Conservation (phyloP, 2,797 vertebrate species). For the Malacoraja senta region DNA sequence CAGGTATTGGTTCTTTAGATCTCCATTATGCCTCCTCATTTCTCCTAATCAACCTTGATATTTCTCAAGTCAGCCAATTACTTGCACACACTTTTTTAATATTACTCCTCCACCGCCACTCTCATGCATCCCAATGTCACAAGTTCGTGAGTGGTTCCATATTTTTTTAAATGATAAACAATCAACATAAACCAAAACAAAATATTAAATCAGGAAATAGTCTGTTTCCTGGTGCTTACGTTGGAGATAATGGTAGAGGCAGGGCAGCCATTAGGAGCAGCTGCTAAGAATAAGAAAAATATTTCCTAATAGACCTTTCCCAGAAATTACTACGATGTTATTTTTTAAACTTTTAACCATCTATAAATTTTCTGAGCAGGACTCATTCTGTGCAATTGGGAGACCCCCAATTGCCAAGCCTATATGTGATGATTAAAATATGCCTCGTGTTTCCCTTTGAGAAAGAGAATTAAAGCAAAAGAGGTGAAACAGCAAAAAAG, state of each 20-base stretch:
- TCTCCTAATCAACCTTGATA: background rate
- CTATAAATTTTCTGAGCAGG: background rate
- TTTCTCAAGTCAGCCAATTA: background rate
- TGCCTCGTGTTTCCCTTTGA: background rate
- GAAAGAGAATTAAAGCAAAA: background rate
- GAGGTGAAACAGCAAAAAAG: background rate
- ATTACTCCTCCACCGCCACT: background rate
- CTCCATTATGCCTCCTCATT: background rate
- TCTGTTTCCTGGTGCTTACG: background rate
- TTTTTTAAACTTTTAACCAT: background rate
- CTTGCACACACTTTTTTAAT: background rate
- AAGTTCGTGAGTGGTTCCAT: background rate
- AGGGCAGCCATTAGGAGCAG: background rate
- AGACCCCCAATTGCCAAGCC: background rate
- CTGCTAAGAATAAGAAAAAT: background rate
- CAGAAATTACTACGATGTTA: background rate
- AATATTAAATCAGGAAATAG: background rate
- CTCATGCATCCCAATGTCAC: background rate
- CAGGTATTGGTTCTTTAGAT: background rate
- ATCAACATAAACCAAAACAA: background rate
- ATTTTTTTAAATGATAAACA: no score
- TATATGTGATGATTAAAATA: background rate
- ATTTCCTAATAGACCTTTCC: constrained; percentile 2
- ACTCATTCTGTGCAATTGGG: background rate
- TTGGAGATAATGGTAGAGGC: background rate